Evolutionary conservation across 1,140 invertebrate genomes (phyloP), one percentile per base, ranked within the genome.

Genomic region (Euschistus heros): DNA sequence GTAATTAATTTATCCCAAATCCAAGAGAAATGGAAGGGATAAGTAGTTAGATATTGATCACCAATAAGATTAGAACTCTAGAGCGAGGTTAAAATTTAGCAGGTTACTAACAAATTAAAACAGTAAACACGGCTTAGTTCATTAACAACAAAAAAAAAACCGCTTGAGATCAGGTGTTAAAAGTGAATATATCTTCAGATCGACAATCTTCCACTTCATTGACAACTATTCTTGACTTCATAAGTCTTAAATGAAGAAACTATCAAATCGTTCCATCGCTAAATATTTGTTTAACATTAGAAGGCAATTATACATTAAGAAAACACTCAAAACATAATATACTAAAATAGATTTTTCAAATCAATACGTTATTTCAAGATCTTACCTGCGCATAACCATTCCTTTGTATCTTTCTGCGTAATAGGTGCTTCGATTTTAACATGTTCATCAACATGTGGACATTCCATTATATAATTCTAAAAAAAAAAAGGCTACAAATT

Each of bases 321-420:
- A 18, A 6, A 50, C 18, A 20, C 13, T 18, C 10, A 20, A 27
- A 54, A 18, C 26, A 47, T 27, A 65, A 52, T 59, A 64, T 46
- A 54, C 54, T 26, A 63, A 57, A 57, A 18, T 37, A 61, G 44
- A 63, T 50, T 63, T 62, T 37, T 33, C 57, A 47, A 68, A 64
- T 67, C 52, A 55, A 63, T 66, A 62, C n/a, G 42, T 66, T 30
- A 54, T 15, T 46, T 37, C 33, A 37, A 22, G 33, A 52, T 24
- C 67, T 68, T 47, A 70, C 69, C 69, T 69, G 68, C 68, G 68
- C 69, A 70, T 61, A 62, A 44, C 63, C 64, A 67, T 63, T 70
- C 68, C 64, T 68, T 69, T 68, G 60, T 66, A 26, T 64, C 59
- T 27, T 64, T 61, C 33, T 63, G 54, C 20, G 44, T 44, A 30